These are phyloP conservation scores for Drosophila biarmipes DNA, from an alignment of 1,140 invertebrate species.

Conservation along the genomic window DNA sequence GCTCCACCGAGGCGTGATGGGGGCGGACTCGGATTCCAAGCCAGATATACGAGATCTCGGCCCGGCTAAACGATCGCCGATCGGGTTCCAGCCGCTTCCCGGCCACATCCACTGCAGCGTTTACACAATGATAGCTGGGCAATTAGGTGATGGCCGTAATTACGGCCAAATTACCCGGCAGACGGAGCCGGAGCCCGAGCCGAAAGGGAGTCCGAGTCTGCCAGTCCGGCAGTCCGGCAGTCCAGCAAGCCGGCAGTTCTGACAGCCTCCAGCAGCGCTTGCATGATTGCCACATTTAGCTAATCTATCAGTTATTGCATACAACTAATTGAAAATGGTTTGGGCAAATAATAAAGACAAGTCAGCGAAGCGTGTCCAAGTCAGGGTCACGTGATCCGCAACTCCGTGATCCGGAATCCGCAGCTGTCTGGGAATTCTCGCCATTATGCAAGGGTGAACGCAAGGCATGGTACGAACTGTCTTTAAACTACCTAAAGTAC, in stretches of 20 bases:
- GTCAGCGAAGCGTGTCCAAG: constrained; percentile 47
- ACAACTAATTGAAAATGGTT: constrained; percentile 62
- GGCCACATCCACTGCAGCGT: constrained; percentile 6
- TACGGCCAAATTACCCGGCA: constrained; percentile 41
- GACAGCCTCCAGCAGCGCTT: constrained; percentile 41
- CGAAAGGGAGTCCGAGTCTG: constrained; percentile 32
- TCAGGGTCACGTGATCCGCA: constrained; percentile 54
- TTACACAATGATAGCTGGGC: constrained; percentile 31
- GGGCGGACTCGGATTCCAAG: not conserved
- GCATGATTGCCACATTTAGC: constrained; percentile 51
- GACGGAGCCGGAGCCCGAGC: too few relatives aligned
- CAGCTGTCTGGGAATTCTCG: not conserved
- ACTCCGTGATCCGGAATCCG: constrained; percentile 7
- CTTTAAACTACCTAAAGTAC: not conserved
- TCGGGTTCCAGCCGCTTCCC: constrained; percentile 21
- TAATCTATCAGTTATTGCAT: constrained; percentile 56
- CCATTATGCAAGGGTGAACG: constrained; percentile 1
- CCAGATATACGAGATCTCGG: not conserved
- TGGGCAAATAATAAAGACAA: constrained; percentile 53
- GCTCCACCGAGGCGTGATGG: constrained; percentile 21
- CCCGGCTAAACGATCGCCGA: constrained; percentile 4
- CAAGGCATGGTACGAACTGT: not conserved
- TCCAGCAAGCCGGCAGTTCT: constrained; percentile 12
- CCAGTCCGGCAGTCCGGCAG: constrained; percentile 13
- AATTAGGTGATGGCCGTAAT: constrained; percentile 31